Base-by-base conservation (phyloP, 2,888 invertebrate genomes). In the Nymphalis c-album region DNA sequence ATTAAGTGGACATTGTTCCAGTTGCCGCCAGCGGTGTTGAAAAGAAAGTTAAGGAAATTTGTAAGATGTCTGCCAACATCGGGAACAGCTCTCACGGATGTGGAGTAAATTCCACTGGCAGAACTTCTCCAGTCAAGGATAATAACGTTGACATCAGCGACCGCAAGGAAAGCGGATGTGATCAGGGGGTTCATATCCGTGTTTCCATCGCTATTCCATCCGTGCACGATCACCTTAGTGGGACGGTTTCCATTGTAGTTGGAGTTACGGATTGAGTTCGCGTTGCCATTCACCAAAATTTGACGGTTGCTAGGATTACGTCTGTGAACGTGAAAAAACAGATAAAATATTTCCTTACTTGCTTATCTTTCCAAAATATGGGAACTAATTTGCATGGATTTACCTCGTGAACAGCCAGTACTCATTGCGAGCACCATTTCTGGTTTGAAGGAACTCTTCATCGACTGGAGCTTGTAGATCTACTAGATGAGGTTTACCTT, bases 1-100 rank as follows among this genome's bases (percentile, higher is more conserved):
- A 90, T 79, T 35, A 91, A 73, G 70, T 91, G 91, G 2, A 90
- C 77, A 40, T 84, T 83, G 70, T 84, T 82, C 84, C 85, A 87
- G 74, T 85, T 82, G 8, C 85, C 86, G 22, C 89, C 90, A 7
- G 77, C 80, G 0, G 73, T 85, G 60, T 78, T 80, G 65, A 85
- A 77, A 22, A 90, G 81, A 85, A 85, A 88, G 18, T 76, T 73
- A 5, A 91, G 60, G 75, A 88, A 88, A 72, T 84, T 80, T 7
- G 85, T 89, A 1, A 90, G 77, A 59, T 77, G 78, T 53, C 80
- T 76, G 1, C 88, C 90, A 2, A 88, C 81, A 50, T 66, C 57
- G 2, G 86, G 85, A 1, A 86, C 86, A 10, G 82, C 83, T 2
- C 60, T 65, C 2, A 74, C 80, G 16, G 84, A 84, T 1, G 74